phyloP scores from a whole-genome alignment of 2,113 vertebrate species.

The Clarias batrachus region DNA sequence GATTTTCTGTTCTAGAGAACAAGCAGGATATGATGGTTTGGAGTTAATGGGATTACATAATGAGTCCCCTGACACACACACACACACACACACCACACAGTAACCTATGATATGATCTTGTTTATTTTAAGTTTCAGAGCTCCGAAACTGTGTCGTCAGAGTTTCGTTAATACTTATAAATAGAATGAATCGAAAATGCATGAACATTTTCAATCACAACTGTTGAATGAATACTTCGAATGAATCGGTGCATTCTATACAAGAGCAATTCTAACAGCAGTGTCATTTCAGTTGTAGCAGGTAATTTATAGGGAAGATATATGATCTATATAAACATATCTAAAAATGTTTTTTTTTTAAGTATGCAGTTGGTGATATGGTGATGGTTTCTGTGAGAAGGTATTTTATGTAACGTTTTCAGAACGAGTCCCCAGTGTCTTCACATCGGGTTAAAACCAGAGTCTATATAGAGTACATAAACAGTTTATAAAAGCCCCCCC shows the following conservation, averaged over 20 bases:
- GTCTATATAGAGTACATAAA: conserved; percentile 9
- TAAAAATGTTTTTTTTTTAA: too few species aligned
- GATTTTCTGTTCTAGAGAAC: conserved; percentile 21
- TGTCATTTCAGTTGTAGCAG: neutral
- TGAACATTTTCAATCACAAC: too few species aligned
- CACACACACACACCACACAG: neutral
- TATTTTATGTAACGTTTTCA: neutral
- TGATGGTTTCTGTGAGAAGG: neutral
- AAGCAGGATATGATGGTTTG: conserved; percentile 17
- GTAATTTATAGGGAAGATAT: neutral
- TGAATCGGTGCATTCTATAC: neutral
- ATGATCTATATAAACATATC: neutral
- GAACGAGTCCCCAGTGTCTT: neutral
- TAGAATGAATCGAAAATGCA: neutral
- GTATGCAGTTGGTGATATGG: neutral
- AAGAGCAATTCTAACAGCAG: neutral
- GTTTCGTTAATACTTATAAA: neutral
- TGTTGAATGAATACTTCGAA: neutral
- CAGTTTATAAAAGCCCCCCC: neutral
- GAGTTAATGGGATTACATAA: conserved; percentile 28
- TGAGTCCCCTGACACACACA: conserved; percentile 10
- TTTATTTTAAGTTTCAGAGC: conserved; percentile 12
- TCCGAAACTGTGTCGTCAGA: neutral
- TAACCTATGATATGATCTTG: conserved; percentile 11
- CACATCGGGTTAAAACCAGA: neutral